phyloP scores from a whole-genome alignment of 2,888 invertebrate genomes.

The Hypolimnas misippus region DNA sequence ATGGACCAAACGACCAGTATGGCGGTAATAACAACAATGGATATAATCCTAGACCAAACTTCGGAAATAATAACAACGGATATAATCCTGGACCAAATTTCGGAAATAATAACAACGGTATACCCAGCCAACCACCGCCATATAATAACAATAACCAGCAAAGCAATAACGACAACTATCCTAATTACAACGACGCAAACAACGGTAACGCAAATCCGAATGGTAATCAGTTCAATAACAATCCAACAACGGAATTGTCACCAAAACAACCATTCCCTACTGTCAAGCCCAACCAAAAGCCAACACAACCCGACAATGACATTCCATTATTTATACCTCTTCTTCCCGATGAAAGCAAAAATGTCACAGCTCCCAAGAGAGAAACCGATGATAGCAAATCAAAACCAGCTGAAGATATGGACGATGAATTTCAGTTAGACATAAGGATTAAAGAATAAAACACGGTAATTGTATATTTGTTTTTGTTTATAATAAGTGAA shows the following conservation, averaged over 20 bases:
- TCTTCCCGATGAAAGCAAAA: slow-evolving; percentile 55
- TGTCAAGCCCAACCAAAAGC: slow-evolving; percentile 45
- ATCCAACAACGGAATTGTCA: slow-evolving; percentile 36
- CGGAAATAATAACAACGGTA: slow-evolving; percentile 13
- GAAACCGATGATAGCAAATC: slow-evolving; percentile 54
- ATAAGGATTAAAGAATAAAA: slow-evolving; percentile 61
- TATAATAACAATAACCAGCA: slow-evolving; percentile 21
- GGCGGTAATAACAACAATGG: slow-evolving; percentile 16
- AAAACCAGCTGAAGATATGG: slow-evolving; percentile 46
- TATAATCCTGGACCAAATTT: neutral
- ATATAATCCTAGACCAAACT: slow-evolving; percentile 1
- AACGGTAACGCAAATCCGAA: slow-evolving; percentile 20
- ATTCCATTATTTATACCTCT: slow-evolving; percentile 65
- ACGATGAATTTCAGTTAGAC: slow-evolving; percentile 65
- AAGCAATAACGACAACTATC: slow-evolving; percentile 19
- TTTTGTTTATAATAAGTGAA: neutral
- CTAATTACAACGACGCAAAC: slow-evolving; percentile 9
- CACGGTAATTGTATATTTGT: slow-evolving; percentile 10
- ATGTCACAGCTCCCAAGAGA: slow-evolving; percentile 64
- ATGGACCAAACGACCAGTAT: slow-evolving; percentile 31
- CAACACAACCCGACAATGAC: slow-evolving; percentile 56
- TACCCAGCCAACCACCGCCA: slow-evolving; percentile 5
- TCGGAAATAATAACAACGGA: slow-evolving; percentile 7
- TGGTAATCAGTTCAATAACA: slow-evolving; percentile 8
- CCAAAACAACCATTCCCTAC: slow-evolving; percentile 27